Evolutionary conservation across 2,113 vertebrate species (phyloP).

Genomic region (Aegithalos caudatus): DNA sequence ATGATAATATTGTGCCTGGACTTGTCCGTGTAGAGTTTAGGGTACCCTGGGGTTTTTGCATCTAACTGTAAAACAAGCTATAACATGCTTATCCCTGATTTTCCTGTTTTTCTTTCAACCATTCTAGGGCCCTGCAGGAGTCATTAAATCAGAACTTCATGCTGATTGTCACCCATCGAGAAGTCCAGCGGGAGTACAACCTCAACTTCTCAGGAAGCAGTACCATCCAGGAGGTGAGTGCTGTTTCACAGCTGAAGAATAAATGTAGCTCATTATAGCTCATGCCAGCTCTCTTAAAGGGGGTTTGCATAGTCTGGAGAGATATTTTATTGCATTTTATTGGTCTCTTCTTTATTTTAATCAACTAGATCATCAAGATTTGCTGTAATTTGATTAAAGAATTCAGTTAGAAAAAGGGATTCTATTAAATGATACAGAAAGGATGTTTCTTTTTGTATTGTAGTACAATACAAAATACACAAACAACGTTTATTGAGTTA

Average conservation of each 20-base stretch:
- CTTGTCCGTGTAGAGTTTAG: slow-evolving; percentile 83
- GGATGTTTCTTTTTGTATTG: not conserved
- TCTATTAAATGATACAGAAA: not conserved
- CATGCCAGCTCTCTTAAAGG: slow-evolving; percentile 70
- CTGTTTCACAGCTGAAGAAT: slow-evolving; percentile 74
- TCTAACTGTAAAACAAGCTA: slow-evolving; percentile 82
- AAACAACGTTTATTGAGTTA: not conserved
- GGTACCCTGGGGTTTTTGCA: slow-evolving; percentile 78
- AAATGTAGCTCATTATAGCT: slow-evolving; percentile 78
- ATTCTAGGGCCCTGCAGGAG: slow-evolving; percentile 91
- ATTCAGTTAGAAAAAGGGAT: slow-evolving; percentile 26
- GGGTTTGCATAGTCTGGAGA: slow-evolving; percentile 53
- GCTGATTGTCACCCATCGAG: slow-evolving; percentile 95
- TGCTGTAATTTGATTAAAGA: slow-evolving; percentile 57
- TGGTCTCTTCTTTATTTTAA: slow-evolving; percentile 57
- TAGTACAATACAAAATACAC: not conserved
- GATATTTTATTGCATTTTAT: slow-evolving; percentile 69
- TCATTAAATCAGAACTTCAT: slow-evolving; percentile 98
- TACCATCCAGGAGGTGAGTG: slow-evolving; percentile 97
- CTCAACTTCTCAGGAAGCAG: slow-evolving; percentile 98
- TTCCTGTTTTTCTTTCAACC: slow-evolving; percentile 82
- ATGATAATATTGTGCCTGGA: slow-evolving; percentile 78
- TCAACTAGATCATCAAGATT: slow-evolving; percentile 52
- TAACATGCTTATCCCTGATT: slow-evolving; percentile 87
- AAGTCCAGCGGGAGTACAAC: slow-evolving; percentile 98